These are phyloP conservation scores for Strongylocentrotus purpuratus DNA, from an alignment of 35 echinoderm and acorn worm genomes.

Conservation along the genomic window DNA sequence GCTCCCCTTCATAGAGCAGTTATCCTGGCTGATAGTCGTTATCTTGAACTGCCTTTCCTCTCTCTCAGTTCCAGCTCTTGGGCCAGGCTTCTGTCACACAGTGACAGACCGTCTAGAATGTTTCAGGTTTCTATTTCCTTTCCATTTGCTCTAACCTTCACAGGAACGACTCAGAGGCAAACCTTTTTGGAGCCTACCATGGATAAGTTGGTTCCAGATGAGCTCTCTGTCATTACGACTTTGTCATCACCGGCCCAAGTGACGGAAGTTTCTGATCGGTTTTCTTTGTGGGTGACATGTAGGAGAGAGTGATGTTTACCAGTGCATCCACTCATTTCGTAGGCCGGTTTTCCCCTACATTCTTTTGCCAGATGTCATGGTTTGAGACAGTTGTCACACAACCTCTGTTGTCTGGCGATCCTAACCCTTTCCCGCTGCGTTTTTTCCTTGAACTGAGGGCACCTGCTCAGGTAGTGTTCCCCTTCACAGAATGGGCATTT, in stretches of 20 bases:
- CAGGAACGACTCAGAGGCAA: constrained; percentile 44
- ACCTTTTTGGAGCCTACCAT: no score
- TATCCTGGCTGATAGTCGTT: constrained; percentile 35
- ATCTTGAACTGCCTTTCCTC: constrained; percentile 39
- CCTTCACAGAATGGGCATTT: constrained; percentile 11
- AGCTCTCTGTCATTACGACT: neutral
- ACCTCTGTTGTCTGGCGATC: constrained; percentile 20
- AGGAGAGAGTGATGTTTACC: constrained; percentile 36
- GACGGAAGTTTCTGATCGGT: neutral
- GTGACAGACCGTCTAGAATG: constrained; percentile 51
- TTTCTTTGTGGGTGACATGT: neutral
- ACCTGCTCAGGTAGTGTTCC: neutral
- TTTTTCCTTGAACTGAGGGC: constrained; percentile 22
- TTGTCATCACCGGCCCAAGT: constrained; percentile 20
- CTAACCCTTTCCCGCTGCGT: constrained; percentile 23
- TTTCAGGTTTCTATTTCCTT: constrained; percentile 60
- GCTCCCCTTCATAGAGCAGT: constrained; percentile 19
- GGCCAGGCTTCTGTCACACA: constrained; percentile 59
- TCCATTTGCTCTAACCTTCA: constrained; percentile 16
- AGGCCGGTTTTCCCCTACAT: constrained; percentile 21
- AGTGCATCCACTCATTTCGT: neutral
- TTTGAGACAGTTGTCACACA: constrained; percentile 52
- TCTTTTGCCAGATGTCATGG: constrained; percentile 33
- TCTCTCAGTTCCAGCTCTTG: constrained; percentile 35
- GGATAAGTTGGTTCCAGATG: neutral